phyloP scores from a whole-genome alignment of 1,140 invertebrate genomes.

The Phymastichus coffea region DNA sequence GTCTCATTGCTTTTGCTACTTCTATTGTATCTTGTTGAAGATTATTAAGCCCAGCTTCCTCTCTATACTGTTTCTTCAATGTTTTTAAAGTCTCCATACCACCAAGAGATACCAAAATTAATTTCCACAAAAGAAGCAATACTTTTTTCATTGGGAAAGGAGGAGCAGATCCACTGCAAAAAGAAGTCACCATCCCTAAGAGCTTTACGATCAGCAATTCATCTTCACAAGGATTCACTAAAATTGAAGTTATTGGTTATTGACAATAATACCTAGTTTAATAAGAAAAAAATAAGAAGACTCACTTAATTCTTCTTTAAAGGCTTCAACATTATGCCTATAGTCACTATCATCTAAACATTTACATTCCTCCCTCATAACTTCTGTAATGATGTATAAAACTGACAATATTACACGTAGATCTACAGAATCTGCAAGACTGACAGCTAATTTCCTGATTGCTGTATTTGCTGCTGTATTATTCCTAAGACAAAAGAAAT shows the following conservation, averaged over 20 bases:
- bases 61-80: constrained; percentile 73
- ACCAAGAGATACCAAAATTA: constrained; percentile 85
- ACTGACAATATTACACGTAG: constrained; percentile 89
- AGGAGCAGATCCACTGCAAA: constrained; percentile 90
- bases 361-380: constrained; percentile 72
- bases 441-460: constrained; percentile 85
- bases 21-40: constrained; percentile 91
- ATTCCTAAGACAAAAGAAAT: constrained; percentile 60
- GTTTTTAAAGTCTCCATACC: constrained; percentile 80
- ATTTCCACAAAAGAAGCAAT: constrained; percentile 93
- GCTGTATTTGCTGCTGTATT: constrained; percentile 71
- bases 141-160: constrained; percentile 99
- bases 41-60: constrained; percentile 70
- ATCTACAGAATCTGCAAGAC: constrained; percentile 87
- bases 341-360: constrained; percentile 68
- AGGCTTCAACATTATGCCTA: constrained; percentile 69
- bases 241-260: constrained; percentile 26
- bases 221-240: constrained; percentile 64
- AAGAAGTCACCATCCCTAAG: constrained; percentile 90
- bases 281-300: constrained; percentile 15
- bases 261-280: neutral
- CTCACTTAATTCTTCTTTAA: constrained; percentile 79
- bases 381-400: constrained; percentile 92
- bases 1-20: constrained; percentile 88
- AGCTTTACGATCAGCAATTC: constrained; percentile 87